Evolutionary conservation across 2,888 invertebrate species (phyloP).

Genomic region (Hermaeophaga mercurialis): DNA sequence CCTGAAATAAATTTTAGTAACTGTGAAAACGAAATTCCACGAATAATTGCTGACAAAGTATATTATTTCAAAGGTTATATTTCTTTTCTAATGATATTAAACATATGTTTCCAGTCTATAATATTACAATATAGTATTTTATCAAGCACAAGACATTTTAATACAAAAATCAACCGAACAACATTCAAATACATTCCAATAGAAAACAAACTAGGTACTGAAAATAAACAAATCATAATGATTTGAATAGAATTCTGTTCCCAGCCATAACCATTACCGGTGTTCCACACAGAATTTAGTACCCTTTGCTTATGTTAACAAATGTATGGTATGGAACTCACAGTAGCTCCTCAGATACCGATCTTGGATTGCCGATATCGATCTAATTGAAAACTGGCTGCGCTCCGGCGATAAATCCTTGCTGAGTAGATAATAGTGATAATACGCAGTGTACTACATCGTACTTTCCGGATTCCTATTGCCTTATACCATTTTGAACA

Average conservation of each 20-base stretch:
- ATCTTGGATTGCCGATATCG: constrained; percentile 52
- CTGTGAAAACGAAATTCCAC: too few species aligned
- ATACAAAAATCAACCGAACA: too few species aligned
- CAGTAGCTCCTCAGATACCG: constrained; percentile 48
- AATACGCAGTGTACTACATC: constrained; percentile 30
- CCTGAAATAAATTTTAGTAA: too few species aligned
- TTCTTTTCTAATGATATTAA: too few species aligned
- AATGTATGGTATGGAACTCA: constrained; percentile 40
- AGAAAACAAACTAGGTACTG: too few species aligned
- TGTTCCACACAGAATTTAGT: background rate
- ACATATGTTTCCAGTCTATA: too few species aligned
- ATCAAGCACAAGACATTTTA: too few species aligned
- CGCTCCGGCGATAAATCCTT: constrained; percentile 38
- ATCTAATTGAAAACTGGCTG: constrained; percentile 51
- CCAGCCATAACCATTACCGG: background rate
- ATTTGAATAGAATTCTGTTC: background rate
- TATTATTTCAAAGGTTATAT: too few species aligned
- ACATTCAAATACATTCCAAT: too few species aligned
- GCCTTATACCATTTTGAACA: constrained; percentile 37
- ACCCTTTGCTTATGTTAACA: constrained; percentile 41
- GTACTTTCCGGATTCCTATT: constrained; percentile 29
- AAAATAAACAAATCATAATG: background rate
- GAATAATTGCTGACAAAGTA: too few species aligned
- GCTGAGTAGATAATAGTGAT: constrained; percentile 34
- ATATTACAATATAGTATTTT: too few species aligned